Evolutionary conservation across 2,113 vertebrate genomes (phyloP).

Genomic region (Tragelaphus strepsiceros): DNA sequence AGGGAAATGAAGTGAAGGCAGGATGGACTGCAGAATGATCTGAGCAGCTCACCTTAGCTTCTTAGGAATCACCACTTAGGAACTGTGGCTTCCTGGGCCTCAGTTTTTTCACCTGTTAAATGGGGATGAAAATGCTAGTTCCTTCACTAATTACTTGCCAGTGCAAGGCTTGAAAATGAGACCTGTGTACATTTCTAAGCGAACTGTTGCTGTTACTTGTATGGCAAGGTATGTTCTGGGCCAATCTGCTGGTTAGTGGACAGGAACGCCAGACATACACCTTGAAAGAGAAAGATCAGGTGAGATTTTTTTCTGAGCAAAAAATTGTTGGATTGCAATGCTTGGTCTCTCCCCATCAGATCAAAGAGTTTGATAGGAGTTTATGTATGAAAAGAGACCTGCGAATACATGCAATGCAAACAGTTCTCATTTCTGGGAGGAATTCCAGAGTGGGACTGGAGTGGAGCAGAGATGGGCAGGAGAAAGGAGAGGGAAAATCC

Average conservation of each 20-base stretch:
- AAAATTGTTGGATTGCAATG: not conserved
- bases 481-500: not conserved
- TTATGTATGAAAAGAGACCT: not conserved
- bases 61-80: not conserved
- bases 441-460: not conserved
- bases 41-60: not conserved
- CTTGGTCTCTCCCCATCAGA: not conserved
- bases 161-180: not conserved
- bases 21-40: not conserved
- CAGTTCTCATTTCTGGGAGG: not conserved
- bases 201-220: not conserved
- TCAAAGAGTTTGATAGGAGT: not conserved
- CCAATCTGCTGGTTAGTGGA: not conserved
- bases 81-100: not conserved
- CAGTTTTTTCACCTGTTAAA: not conserved
- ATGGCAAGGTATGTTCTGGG: not conserved
- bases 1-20: not conserved
- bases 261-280: fast-evolving
- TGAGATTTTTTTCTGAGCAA: not conserved
- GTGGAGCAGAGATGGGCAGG: not conserved
- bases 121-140: not conserved
- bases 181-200: not conserved
- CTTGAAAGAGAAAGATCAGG: not conserved
- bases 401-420: not conserved
- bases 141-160: not conserved